These are phyloP conservation scores for Paratilapia polleni DNA, from an alignment of 2,113 vertebrate genomes.

Conservation along the genomic window DNA sequence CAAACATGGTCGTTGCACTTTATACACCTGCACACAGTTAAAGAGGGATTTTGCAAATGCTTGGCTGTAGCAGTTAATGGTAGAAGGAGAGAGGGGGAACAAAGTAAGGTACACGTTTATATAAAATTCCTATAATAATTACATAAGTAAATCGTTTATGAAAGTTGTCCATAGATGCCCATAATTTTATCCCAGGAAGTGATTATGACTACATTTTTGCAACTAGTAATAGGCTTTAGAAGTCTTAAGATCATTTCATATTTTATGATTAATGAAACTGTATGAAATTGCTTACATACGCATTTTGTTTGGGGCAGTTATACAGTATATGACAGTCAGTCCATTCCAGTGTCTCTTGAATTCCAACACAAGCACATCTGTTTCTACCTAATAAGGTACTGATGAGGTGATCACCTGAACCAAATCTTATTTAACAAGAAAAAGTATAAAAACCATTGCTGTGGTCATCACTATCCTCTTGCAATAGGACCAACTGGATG, in stretches of 20 bases:
- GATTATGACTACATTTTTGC: not conserved
- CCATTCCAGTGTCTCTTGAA: too few relatives aligned
- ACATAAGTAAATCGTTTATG: not conserved
- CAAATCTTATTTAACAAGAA: too few relatives aligned
- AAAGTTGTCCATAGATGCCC: not conserved
- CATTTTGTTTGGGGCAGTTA: not conserved
- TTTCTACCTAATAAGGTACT: too few relatives aligned
- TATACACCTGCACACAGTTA: not conserved
- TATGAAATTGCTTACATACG: not conserved
- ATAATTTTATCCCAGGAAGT: not conserved
- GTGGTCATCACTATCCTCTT: too few relatives aligned
- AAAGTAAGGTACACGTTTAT: not conserved
- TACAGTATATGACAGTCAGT: too few relatives aligned
- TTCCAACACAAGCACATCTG: too few relatives aligned
- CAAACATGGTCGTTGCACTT: not conserved
- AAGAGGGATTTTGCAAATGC: not conserved
- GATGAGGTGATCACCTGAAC: too few relatives aligned
- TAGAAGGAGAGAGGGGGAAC: not conserved
- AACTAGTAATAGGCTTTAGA: not conserved
- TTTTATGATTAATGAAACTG: not conserved
- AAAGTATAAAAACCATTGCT: too few relatives aligned
- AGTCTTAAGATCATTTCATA: not conserved
- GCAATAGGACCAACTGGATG: too few relatives aligned
- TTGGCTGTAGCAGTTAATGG: not conserved
- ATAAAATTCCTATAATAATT: not conserved